Base-by-base conservation (phyloP, 2,888 invertebrate species). In the Eurois occulta region DNA sequence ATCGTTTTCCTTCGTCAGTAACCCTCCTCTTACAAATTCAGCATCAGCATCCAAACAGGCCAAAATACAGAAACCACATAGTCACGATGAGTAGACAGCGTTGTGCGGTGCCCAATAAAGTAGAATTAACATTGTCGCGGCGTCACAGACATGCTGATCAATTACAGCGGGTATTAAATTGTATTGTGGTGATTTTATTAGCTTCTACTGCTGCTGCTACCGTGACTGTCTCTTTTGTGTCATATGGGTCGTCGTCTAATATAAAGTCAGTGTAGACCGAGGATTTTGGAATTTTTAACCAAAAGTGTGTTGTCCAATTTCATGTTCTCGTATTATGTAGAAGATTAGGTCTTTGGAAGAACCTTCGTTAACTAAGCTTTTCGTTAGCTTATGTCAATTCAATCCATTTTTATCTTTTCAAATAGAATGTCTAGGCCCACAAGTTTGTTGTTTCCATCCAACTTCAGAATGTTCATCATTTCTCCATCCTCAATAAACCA, bases 71-170 rank as follows among this genome's bases (percentile, higher is more conserved):
- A 67, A 79, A 77, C 76, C 21, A 41, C 78, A 62, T 38, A 28
- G 87, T 90, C 90, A 90, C 67, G 78, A 80, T 90, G 90, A 89
- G 83, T 62, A 41, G 62, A 72, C 78, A 72, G 43, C 32, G 43
- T 46, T 43, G 58, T 55, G 70, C 76, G 78, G 81, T 72, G 43
- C 62, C 81, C 82, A 87, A 90, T 90, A 88, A 82, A 87, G 81
- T 72, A 74, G 81, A 86, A 89, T 90, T 88, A 89, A 86, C 87
- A 83, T 87, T 86, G 90, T 87, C 90, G 78, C 78, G 81, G 70
- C 78, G 87, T 77, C 85, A 85, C 85, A 85, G 64, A 79, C 78
- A 73, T 70, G 67, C 78, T 85, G 85, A 88, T 88, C 81, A 80
- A 88, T 88, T 84, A 83, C 88, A 64, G 24, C 58, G 77, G 58